Base-by-base conservation (phyloP, 64 coral and sea anemone genomes). In the Montipora foliosa region DNA sequence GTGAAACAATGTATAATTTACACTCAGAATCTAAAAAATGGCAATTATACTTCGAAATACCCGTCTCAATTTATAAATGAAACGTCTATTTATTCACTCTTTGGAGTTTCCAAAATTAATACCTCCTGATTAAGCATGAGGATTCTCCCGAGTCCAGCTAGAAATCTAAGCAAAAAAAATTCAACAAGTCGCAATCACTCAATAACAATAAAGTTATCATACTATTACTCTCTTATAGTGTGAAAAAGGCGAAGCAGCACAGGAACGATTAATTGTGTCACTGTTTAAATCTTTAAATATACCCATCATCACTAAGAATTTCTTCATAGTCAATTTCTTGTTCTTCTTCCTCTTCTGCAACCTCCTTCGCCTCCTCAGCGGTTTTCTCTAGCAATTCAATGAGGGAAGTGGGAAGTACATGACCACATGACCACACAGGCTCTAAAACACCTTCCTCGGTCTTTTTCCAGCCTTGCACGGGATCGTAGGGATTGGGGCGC, bases 401-500 rank as follows among this genome's bases (percentile, higher is more conserved):
- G 16, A 88, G 89, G 4, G 67, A 75, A 14, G 83, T 16, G 45
- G 77, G 89, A 59, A 91, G 89, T 14, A 91, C 51, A 19, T 75
- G 82, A 19, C 66, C 58, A 25, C 73, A 44, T 3, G 75, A 91
- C 89, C 25, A 25, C 94, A 91, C 29, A 44, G 59, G 81, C 52
- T 91, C 89, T 47, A 91, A 48, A 17, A 91, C 8, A 61, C 79
- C 58, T 15, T 81, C 81, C 12, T 91, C 89, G 15, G 69, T 88
- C 78, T 87, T 95, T 50, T 86, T 11, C 89, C 89, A 81, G 9
- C 94, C 81, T 51, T 80, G 94, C 6, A 61, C 81, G 8, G 12
- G n/a, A 55, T 91, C 89, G 50, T 91, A 87, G 14, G 89, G 82
- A 12, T 91, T 87, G 7, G 89, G 89, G 3, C 62, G n/a, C 79